Base-by-base conservation (phyloP, 2,888 invertebrate species). In the Adelognathus sp. region DNA sequence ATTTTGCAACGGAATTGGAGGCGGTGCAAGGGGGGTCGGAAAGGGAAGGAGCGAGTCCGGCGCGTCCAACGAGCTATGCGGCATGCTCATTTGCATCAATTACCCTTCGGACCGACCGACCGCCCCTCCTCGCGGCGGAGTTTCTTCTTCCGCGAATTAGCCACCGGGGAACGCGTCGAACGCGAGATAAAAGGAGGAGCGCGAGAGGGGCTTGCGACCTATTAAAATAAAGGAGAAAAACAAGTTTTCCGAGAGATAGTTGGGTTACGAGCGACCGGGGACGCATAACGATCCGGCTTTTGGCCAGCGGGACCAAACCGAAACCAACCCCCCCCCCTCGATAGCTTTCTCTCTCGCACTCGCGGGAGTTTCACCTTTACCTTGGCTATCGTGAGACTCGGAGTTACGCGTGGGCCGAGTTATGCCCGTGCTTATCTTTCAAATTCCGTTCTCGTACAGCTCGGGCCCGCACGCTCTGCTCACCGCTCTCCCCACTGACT, bases 241-340 rank as follows among this genome's bases (percentile, higher is more conserved):
- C 89, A 89, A 89, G 86, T 90, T 87, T 86, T 79, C 64, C 83
- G 88, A 90, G n/a, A n/a, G 89, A 90, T 89, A 89, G 88, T 89
- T 88, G 87, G 85, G 88, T 88, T 90, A 90, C 90, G 90, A 90
- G 88, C 90, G 85, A 88, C 89, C 84, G 84, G 90, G 90, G 90
- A 90, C 88, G 86, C 89, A 87, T 89, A 89, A 89, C 89, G 88
- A 88, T 85, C 84, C 79, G 67, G n/a, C 63, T 76, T 76, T 76
- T 72, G 79, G 79, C 76, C 76, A 41, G 67, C 72, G 27, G 21
- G 27, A 29, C 60, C 44, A 52, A 31, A 24, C 27, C 7, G 11
- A 50, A 7, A 29, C 81, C 82, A 82, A 81, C 83, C 82, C 82
- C 83, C 27, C 39, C 31, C 11, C 21, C 58, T 7, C 58, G 16